A percentile compares a stretch with the other conserved stretches of the same genome.
These are phyloP conservation scores for Pegoplata infirma DNA, from an alignment of 2,888 invertebrate genomes.

Conservation along the genomic window DNA sequence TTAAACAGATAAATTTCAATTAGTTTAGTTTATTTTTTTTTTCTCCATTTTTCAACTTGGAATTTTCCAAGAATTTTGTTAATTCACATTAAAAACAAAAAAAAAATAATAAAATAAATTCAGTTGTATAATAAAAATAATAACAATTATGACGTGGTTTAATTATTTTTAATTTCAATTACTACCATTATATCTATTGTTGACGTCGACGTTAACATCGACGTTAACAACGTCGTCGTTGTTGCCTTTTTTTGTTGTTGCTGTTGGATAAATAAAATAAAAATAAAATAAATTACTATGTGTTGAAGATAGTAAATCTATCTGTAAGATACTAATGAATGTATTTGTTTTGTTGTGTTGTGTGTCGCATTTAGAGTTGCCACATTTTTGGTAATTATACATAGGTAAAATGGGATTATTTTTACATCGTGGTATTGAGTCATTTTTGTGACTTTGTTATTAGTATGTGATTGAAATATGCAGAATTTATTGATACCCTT, in stretches of 20 bases:
- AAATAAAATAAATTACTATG: not conserved
- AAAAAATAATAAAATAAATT: conserved; percentile 22
- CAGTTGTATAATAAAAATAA: conserved; percentile 15
- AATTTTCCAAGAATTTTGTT: not conserved
- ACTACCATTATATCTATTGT: conserved; percentile 24
- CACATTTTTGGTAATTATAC: too few species aligned
- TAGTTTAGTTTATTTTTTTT: not conserved
- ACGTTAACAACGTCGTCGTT: not conserved
- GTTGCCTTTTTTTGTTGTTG: conserved; percentile 7
- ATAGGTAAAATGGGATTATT: too few species aligned
- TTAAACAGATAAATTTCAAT: not conserved
- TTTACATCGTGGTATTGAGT: too few species aligned
- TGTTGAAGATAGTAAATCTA: conserved; percentile 6
- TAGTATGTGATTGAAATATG: too few species aligned
- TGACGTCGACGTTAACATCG: not conserved
- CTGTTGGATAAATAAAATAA: conserved; percentile 34
- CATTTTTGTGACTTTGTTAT: too few species aligned
- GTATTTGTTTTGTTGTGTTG: conserved; percentile 24
- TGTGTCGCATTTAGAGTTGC: too few species aligned
- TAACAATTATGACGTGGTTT: conserved; percentile 26
- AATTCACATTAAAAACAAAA: not conserved
- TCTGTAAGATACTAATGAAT: conserved; percentile 31
- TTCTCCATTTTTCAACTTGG: not conserved
- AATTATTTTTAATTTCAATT: conserved; percentile 46
- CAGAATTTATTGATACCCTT: too few species aligned